phyloP scores from a whole-genome alignment of 2,113 vertebrate species.

The Amphilophus citrinellus region DNA sequence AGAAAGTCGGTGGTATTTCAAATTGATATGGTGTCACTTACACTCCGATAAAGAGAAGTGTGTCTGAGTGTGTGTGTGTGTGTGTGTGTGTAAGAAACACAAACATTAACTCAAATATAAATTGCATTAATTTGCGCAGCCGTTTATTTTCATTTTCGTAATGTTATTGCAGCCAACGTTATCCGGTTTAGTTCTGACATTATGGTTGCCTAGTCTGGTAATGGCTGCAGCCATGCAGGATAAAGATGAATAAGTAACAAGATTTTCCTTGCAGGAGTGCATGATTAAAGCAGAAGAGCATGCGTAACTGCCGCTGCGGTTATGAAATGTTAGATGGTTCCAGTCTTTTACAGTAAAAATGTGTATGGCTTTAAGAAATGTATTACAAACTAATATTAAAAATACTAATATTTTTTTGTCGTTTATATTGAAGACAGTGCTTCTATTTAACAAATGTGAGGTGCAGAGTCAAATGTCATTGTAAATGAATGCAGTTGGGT shows the following conservation, averaged over 20 bases:
- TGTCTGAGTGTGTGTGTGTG: neutral
- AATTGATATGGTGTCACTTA: slow-evolving; percentile 14
- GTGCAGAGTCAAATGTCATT: neutral
- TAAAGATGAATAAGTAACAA: slow-evolving; percentile 18
- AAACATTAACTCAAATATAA: neutral
- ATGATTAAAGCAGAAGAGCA: neutral
- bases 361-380: neutral
- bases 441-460: neutral
- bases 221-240: slow-evolving; percentile 38
- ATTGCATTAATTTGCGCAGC: neutral
- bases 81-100: neutral
- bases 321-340: neutral
- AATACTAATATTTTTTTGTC: neutral
- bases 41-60: neutral
- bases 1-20: slow-evolving; percentile 41
- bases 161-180: slow-evolving; percentile 13
- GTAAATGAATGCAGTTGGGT: neutral
- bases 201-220: slow-evolving; percentile 24
- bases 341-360: neutral
- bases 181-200: slow-evolving; percentile 30
- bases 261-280: neutral
- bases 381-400: neutral
- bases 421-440: neutral
- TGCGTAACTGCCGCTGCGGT: neutral
- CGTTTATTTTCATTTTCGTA: neutral